phyloP scores from a whole-genome alignment of 1,140 invertebrate genomes.

The Hyposmocoma kahamanoa region DNA sequence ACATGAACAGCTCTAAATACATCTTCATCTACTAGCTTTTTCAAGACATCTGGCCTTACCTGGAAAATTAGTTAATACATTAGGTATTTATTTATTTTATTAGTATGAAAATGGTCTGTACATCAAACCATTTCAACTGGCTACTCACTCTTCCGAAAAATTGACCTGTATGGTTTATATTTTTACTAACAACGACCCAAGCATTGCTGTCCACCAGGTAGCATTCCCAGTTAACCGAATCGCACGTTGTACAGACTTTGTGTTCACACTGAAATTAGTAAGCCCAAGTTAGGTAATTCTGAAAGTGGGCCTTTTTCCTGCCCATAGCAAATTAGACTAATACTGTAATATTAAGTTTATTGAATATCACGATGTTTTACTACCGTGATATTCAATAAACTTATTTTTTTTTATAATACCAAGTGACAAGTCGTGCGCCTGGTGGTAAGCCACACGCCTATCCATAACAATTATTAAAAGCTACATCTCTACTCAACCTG shows the following conservation, averaged over 20 bases:
- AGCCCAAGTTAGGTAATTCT: too few species aligned
- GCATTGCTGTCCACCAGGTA: conserved; percentile 93
- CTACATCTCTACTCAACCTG: too few species aligned
- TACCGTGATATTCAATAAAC: too few species aligned
- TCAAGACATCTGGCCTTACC: conserved; percentile 83
- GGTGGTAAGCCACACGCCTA: too few species aligned
- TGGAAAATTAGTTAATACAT: conserved; percentile 21
- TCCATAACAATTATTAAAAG: too few species aligned
- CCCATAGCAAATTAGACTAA: too few species aligned
- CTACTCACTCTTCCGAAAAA: conserved; percentile 88
- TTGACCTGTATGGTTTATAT: conserved; percentile 81
- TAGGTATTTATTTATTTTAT: not conserved
- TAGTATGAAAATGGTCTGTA: not conserved
- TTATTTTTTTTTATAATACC: too few species aligned
- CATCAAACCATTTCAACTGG: not conserved
- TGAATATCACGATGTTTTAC: too few species aligned
- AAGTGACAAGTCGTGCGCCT: too few species aligned
- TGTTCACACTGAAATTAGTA: conserved; percentile 73
- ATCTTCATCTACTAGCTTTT: conserved; percentile 82
- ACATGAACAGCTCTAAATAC: conserved; percentile 86
- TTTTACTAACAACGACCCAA: conserved; percentile 86
- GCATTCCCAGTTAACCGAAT: conserved; percentile 83
- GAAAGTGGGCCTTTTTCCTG: too few species aligned
- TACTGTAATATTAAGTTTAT: too few species aligned
- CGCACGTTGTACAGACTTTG: conserved; percentile 79